These are phyloP conservation scores for Dendrolimus houi DNA, from an alignment of 2,888 invertebrate genomes.

Conservation along the genomic window DNA sequence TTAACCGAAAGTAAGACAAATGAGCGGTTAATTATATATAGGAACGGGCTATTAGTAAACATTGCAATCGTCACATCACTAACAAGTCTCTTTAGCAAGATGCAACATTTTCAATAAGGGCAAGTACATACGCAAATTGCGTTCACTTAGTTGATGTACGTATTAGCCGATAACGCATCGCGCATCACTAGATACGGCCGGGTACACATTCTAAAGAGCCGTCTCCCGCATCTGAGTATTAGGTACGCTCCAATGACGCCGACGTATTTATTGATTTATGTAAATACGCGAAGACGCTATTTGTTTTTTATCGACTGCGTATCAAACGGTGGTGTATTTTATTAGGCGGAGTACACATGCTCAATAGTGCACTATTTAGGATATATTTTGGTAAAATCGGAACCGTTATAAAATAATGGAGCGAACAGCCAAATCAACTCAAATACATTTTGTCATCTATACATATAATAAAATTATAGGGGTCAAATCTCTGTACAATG, in stretches of 20 bases:
- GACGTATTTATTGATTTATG: constrained; percentile 47
- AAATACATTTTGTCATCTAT: no score
- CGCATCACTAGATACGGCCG: neutral
- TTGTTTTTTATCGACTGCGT: constrained; percentile 10
- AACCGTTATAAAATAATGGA: no score
- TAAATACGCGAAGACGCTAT: constrained; percentile 25
- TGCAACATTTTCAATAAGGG: neutral
- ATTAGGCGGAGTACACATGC: neutral
- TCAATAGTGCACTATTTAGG: neutral
- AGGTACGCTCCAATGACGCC: constrained; percentile 3
- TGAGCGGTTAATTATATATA: no score
- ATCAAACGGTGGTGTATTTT: neutral
- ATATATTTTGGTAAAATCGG: no score
- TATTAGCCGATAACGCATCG: neutral
- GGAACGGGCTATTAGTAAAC: no score
- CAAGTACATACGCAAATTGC: neutral
- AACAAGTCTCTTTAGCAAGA: no score
- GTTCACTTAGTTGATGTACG: neutral
- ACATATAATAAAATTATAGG: no score
- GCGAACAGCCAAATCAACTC: no score
- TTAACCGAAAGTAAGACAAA: no score
- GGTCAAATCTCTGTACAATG: no score
- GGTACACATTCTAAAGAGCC: neutral
- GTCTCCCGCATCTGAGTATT: neutral
- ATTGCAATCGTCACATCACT: no score